Percentiles rank a stretch among this genome's conserved stretches.
These are phyloP conservation scores for Terrapene triunguis DNA, from an alignment of 2,113 vertebrate species.

Conservation along the genomic window DNA sequence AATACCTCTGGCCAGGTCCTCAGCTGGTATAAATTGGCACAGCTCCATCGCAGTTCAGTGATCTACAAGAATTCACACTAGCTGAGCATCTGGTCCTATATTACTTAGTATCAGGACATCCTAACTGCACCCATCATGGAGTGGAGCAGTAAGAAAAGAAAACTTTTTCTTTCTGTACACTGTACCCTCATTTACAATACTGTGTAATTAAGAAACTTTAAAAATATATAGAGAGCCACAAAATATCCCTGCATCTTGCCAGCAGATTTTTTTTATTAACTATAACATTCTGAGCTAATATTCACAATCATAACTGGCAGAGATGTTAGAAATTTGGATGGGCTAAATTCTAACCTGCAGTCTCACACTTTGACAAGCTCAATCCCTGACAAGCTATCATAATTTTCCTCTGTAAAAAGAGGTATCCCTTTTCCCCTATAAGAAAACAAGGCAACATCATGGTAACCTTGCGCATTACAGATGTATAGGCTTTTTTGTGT, in stretches of 20 bases:
- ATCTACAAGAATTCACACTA: neutral
- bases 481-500: neutral
- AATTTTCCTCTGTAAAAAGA: neutral
- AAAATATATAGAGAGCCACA: neutral
- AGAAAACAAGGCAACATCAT: neutral
- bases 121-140: neutral
- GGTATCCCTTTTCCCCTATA: neutral
- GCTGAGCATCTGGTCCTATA: neutral
- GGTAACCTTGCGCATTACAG: rapidly evolving
- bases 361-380: neutral
- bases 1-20: neutral
- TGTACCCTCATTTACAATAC: neutral
- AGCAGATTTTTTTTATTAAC: neutral
- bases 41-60: neutral
- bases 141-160: neutral
- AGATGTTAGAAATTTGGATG: neutral
- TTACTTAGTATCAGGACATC: neutral
- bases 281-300: neutral
- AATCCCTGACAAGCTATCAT: neutral
- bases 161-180: rapidly evolving
- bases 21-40: neutral
- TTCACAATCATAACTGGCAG: neutral
- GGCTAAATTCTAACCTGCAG: rapidly evolving
- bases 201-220: neutral
- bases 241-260: neutral